Conservation (phyloP, 2,797 vertebrate species). For the Cyclura pinguis region DNA sequence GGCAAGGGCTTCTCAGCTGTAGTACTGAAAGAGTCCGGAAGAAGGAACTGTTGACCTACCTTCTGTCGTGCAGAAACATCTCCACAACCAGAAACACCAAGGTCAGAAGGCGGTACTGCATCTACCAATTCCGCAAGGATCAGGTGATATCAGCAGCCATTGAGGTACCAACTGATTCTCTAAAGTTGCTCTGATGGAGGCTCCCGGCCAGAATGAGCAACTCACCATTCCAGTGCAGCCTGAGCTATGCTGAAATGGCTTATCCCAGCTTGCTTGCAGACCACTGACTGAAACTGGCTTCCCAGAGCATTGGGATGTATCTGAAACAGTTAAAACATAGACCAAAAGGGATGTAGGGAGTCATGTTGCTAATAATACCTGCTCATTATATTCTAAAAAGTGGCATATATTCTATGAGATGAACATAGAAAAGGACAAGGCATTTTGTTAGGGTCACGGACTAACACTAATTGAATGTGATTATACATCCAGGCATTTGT, state of each 20-base stretch:
- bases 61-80: background rate
- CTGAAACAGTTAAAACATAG: slow-evolving; percentile 9
- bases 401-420: slow-evolving; percentile 4
- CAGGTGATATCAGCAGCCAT: background rate
- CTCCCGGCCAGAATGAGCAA: background rate
- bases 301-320: background rate
- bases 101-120: background rate
- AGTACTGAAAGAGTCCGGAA: background rate
- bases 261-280: background rate
- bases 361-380: slow-evolving; percentile 21
- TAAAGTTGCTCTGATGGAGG: background rate
- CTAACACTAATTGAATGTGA: slow-evolving; percentile 40
- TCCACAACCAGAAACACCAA: background rate
- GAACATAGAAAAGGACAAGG: slow-evolving; percentile 14
- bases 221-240: background rate
- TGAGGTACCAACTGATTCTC: background rate
- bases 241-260: background rate
- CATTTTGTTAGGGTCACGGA: slow-evolving; percentile 30
- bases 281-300: background rate
- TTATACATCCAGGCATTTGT: slow-evolving; percentile 28
- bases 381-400: slow-evolving; percentile 31
- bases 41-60: background rate
- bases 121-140: background rate
- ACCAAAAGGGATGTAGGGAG: background rate
- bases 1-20: too few relatives aligned